These are phyloP conservation scores for Araneus ventricosus DNA, from an alignment of 1,140 invertebrate species.

Conservation along the genomic window DNA sequence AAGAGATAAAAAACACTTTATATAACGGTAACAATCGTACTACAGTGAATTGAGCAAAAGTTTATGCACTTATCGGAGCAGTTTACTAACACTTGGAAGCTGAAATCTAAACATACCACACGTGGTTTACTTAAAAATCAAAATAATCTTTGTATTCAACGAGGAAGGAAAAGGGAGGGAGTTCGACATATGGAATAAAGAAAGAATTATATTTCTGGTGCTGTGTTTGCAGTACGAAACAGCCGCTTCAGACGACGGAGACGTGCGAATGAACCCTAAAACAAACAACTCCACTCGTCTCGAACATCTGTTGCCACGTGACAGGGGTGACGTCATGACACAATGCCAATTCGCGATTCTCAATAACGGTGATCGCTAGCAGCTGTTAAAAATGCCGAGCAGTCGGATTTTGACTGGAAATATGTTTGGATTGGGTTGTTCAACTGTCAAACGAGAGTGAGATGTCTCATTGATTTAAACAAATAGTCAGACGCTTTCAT, in stretches of 20 bases:
- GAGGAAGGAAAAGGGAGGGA: background rate
- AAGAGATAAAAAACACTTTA: too few species aligned
- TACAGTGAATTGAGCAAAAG: too few species aligned
- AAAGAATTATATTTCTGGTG: background rate
- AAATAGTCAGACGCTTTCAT: background rate
- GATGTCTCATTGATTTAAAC: background rate
- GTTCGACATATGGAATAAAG: background rate
- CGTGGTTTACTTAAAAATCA: background rate
- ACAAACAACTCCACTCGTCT: constrained; percentile 63
- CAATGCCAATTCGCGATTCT: constrained; percentile 30
- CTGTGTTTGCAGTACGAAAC: background rate
- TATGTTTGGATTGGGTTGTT: constrained; percentile 4
- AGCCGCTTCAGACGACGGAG: background rate
- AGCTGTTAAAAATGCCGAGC: constrained; percentile 40
- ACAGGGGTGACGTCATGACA: constrained; percentile 55
- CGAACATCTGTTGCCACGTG: constrained; percentile 63
- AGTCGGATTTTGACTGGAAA: constrained; percentile 18
- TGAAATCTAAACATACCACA: background rate
- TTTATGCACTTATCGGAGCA: background rate
- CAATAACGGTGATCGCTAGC: constrained; percentile 21
- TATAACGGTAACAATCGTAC: too few species aligned
- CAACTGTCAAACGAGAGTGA: background rate
- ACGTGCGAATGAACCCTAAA: constrained; percentile 19
- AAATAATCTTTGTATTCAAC: background rate
- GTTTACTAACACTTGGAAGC: background rate